Percentiles rank a stretch among this genome's conserved stretches.
These are phyloP conservation scores for Cynopterus sphinx DNA, from an alignment of 2,797 vertebrate species.

Conservation along the genomic window DNA sequence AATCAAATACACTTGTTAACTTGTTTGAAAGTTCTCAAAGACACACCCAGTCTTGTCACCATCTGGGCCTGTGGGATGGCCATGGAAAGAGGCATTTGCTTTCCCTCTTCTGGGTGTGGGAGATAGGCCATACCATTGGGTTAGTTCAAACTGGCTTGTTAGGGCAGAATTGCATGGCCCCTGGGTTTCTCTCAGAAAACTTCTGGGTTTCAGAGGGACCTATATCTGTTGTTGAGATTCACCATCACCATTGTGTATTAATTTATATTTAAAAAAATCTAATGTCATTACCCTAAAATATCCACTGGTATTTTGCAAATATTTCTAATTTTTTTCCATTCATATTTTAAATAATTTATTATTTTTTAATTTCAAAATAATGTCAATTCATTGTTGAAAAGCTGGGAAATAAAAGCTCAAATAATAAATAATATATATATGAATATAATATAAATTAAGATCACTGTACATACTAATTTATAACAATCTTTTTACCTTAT, in stretches of 20 bases:
- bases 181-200: background rate
- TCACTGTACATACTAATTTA: background rate
- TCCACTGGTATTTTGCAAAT: background rate
- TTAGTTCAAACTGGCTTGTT: background rate
- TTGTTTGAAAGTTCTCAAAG: background rate
- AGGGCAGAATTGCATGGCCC: background rate
- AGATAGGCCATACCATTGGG: background rate
- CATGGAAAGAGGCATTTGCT: background rate
- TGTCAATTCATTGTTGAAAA: background rate
- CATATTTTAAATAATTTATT: slow-evolving; percentile 1
- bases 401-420: slow-evolving; percentile 5
- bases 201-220: background rate
- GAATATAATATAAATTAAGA: background rate
- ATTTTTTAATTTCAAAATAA: background rate
- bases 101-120: background rate
- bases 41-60: background rate
- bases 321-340: background rate
- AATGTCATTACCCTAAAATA: background rate
- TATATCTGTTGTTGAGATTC: background rate
- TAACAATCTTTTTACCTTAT: background rate
- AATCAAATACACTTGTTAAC: background rate
- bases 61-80: background rate
- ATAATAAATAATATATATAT: background rate
- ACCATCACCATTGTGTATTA: background rate
- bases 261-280: background rate